phyloP scores from a whole-genome alignment of 53 echinoderm and acorn worm species.

The Echinarachnius parma region DNA sequence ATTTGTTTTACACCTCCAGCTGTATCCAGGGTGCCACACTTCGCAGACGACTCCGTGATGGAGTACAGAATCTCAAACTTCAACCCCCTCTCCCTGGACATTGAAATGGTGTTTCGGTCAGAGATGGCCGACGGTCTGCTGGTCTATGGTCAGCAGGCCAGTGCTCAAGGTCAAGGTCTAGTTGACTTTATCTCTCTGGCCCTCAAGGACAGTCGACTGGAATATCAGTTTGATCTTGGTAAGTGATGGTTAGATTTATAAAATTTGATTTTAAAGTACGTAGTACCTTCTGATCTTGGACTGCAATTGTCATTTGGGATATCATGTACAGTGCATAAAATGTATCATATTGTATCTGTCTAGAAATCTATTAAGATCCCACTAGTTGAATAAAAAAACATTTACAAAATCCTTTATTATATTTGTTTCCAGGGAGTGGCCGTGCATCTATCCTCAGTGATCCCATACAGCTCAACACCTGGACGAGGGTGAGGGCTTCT shows the following conservation, averaged over 20 bases:
- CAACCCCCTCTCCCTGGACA: constrained; percentile 52
- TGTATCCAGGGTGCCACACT: constrained; percentile 61
- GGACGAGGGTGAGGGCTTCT: constrained; percentile 62
- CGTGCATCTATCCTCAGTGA: constrained; percentile 60
- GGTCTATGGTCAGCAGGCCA: constrained; percentile 60
- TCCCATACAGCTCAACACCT: constrained; percentile 57
- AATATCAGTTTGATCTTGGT: constrained; percentile 90
- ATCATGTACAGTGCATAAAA: too few relatives aligned
- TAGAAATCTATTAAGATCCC: too few relatives aligned
- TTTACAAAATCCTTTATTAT: neutral
- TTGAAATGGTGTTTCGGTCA: constrained; percentile 60
- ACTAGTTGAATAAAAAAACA: too few relatives aligned
- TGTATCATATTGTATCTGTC: too few relatives aligned
- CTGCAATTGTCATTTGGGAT: too few relatives aligned
- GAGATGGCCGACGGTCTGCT: constrained; percentile 68
- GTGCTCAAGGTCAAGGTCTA: constrained; percentile 66
- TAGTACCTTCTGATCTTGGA: too few relatives aligned
- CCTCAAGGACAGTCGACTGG: constrained; percentile 53
- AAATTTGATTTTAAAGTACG: neutral
- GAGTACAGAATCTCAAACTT: constrained; percentile 57
- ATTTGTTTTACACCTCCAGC: too few relatives aligned
- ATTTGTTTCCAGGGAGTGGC: constrained; percentile 56
- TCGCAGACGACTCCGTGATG: constrained; percentile 63
- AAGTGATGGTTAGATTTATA: constrained; percentile 9
- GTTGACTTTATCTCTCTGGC: constrained; percentile 81